Base-by-base conservation (phyloP, 2,888 invertebrate genomes). In the Lepeophtheirus nordmannii region DNA sequence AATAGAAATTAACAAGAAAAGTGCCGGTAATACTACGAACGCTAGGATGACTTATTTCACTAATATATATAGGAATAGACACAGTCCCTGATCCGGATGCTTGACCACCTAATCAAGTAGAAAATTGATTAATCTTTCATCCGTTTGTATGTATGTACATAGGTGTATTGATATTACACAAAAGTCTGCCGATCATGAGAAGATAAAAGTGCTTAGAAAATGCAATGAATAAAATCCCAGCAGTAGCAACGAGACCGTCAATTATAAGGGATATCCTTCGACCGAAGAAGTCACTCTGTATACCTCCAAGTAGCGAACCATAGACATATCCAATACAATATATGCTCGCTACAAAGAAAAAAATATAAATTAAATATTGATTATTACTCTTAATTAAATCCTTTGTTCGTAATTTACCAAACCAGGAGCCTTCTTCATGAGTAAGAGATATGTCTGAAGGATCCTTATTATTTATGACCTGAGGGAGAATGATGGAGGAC, bases 361-460 rank as follows among this genome's bases (percentile, higher is more conserved):
- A 30, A 30, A 30, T 30, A 30, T 30, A 30, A 5, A 30, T 30
- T n/a, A n/a, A n/a, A n/a, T n/a, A n/a, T n/a, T n/a, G n/a, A n/a
- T n/a, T n/a, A n/a, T n/a, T n/a, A n/a, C n/a, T n/a, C n/a, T n/a
- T 30, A 30, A 30, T 30, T 30, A 30, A 30, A 30, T 30, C 7
- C 2, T 30, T 30, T 30, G 30, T 5, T 7, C 2, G 7, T 30
- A 30, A 30, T 30, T 53, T 53, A 53, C 53, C 53, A 14, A 58
- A 58, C 58, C 58, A 58, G 12, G 58, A 58, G 8, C 58, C 58
- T 58, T 58, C 58, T 58, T 58, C 58, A 14, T 17, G 1, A 17
- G 58, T 22, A 20, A 58, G 7, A 30, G 30, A 30, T 30, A 30
- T 30, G 30, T 30, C 30, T 30, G 30, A 30, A 5, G 30, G 7